Evolutionary conservation across 2,113 vertebrate genomes (phyloP).

Genomic region (Gorilla gorilla): DNA sequence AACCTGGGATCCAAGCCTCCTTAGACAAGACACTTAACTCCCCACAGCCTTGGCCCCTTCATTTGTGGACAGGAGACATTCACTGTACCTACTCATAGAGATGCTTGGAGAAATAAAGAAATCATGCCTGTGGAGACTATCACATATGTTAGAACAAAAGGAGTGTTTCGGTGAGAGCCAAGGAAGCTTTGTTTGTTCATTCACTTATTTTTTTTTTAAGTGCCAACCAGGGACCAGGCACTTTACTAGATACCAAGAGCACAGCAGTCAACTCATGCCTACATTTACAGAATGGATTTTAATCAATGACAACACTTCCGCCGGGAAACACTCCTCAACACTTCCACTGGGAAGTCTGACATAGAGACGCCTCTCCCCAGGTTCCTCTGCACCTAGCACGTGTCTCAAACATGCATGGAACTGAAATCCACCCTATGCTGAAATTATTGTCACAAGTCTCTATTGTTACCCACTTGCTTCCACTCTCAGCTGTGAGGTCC

Average conservation of each 20-base stretch:
- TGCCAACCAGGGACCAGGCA: neutral
- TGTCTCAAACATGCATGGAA: fast-evolving
- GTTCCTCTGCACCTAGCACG: neutral
- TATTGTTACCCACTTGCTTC: neutral
- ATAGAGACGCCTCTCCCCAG: neutral
- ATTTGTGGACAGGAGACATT: fast-evolving
- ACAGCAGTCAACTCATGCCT: fast-evolving
- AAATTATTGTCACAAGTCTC: neutral
- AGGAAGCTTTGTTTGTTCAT: neutral
- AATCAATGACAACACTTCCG: neutral
- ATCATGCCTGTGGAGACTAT: fast-evolving
- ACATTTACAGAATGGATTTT: fast-evolving
- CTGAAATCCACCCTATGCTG: too few species aligned
- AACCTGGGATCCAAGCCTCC: neutral
- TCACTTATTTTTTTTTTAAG: neutral
- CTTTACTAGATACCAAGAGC: neutral
- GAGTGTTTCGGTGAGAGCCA: neutral
- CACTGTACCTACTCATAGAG: neutral
- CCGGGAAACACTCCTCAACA: neutral
- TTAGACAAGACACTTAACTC: neutral
- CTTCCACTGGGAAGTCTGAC: neutral
- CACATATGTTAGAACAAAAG: neutral
- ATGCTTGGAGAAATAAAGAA: neutral
- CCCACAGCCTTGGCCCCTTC: neutral
- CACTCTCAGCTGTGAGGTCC: neutral